Base-by-base conservation (phyloP, 2,888 invertebrate species). In the Hirtodrosophila histrioides region DNA sequence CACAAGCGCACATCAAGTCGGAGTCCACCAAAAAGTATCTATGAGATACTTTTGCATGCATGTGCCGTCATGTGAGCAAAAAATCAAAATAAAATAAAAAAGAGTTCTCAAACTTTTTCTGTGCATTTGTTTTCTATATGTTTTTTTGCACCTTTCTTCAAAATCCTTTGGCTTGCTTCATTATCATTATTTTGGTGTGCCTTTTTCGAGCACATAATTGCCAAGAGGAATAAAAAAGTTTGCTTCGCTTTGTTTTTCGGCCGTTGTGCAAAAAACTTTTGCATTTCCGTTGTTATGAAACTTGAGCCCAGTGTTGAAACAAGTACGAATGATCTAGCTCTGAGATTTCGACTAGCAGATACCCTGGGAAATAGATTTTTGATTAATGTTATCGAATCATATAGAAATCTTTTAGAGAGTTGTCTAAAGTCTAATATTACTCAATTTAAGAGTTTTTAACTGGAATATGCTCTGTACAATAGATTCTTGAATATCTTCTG, bases 201-300 rank as follows among this genome's bases (percentile, higher is more conserved):
- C 36, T 62, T 46, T 62, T 58, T 78, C 41, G 51, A 86, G 82
- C 82, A 83, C 82, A 82, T 82, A 82, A 82, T 82, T 82, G 82
- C 86, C 70, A 64, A 80, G 72, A 65, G 75, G 75, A 74, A 72
- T 61, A 72, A 75, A 75, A 71, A 60, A 40, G 24, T 45, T 65
- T 56, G 40, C 27, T 27, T 27, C 23, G 45, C 54, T 73, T 73
- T 73, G 74, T 72, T 73, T 74, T 65, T 54, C 55, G 33, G 29
- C 50, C 66, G 37, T 39, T 62, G 61, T 55, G 55, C 53, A 55
- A 57, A 50, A 24, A 77, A 77, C 74, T 78, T 83, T 83, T 78
- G 83, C 85, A 86, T 86, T 84, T 83, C 86, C 83, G 82, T 81
- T 76, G 78, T 83, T 81, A 78, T 76, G 87, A 85, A 83, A 83